Conservation (phyloP, 2,113 vertebrate genomes). For the Nematolebias whitei region DNA sequence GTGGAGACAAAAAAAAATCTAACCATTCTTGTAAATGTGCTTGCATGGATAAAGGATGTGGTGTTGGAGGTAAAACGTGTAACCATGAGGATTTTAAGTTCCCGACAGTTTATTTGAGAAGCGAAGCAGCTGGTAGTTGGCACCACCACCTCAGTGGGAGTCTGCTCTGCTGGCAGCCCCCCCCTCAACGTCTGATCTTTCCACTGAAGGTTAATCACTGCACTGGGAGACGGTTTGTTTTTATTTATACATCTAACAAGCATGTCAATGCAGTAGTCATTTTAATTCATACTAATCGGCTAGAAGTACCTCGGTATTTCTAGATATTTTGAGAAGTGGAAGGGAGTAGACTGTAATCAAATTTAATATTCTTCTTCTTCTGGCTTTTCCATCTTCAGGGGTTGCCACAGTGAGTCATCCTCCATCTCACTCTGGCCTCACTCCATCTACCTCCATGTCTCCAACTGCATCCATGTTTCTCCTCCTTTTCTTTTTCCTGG, state of each 20-base stretch:
- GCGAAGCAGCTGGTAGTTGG: slow-evolving; percentile 64
- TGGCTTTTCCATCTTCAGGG: too few relatives aligned
- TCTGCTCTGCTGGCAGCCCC: slow-evolving; percentile 59
- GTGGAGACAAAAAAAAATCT: background rate
- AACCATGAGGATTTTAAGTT: slow-evolving; percentile 15
- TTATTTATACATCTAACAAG: slow-evolving; percentile 30
- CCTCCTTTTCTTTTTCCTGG: too few relatives aligned
- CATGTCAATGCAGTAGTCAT: slow-evolving; percentile 43
- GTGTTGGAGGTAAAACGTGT: background rate
- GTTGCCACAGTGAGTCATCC: too few relatives aligned
- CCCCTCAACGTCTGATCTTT: slow-evolving; percentile 75
- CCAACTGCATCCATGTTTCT: too few relatives aligned
- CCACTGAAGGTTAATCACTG: slow-evolving; percentile 79
- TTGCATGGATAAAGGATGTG: background rate
- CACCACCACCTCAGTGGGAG: slow-evolving; percentile 57
- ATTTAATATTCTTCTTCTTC: too few relatives aligned
- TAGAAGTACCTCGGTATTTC: too few relatives aligned
- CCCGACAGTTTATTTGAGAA: slow-evolving; percentile 22
- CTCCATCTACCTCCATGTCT: too few relatives aligned
- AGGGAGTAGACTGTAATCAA: too few relatives aligned
- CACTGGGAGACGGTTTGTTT: slow-evolving; percentile 48
- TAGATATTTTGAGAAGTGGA: too few relatives aligned
- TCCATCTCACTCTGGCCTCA: too few relatives aligned
- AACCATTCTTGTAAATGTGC: background rate
- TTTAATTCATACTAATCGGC: background rate